These are phyloP conservation scores for Bombyx huttoni DNA, from an alignment of 2,888 invertebrate species.

Conservation along the genomic window DNA sequence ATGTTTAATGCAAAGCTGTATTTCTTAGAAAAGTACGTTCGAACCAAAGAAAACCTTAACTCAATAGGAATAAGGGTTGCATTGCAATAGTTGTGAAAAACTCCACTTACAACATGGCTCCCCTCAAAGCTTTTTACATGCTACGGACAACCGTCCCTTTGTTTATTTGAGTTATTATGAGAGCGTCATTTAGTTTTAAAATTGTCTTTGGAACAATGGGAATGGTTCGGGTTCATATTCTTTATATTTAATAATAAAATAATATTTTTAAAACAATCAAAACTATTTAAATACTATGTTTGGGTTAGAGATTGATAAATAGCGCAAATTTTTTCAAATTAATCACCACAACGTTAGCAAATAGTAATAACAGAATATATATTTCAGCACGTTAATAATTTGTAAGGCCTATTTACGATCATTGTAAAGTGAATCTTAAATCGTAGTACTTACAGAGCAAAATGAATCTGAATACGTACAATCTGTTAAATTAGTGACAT, in stretches of 20 bases:
- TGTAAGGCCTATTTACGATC: too few species aligned
- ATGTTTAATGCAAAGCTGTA: neutral
- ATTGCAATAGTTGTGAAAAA: neutral
- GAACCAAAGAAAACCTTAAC: neutral
- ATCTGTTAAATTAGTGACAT: neutral
- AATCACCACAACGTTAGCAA: too few species aligned
- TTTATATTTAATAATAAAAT: too few species aligned
- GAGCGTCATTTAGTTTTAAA: neutral
- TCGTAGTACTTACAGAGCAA: too few species aligned
- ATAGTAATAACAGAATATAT: too few species aligned
- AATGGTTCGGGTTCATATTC: neutral
- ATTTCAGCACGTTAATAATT: too few species aligned
- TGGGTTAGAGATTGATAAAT: too few species aligned
- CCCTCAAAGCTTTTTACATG: neutral
- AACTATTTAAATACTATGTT: too few species aligned
- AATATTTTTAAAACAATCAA: too few species aligned
- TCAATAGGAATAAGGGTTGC: neutral
- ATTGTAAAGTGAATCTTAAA: too few species aligned
- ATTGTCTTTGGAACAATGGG: neutral
- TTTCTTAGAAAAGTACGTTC: neutral
- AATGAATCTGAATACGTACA: neutral
- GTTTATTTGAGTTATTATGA: neutral
- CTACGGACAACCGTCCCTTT: neutral
- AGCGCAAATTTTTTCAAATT: too few species aligned
- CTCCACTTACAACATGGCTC: neutral